Evolutionary conservation across 1,140 invertebrate genomes (phyloP), one percentile per base, ranked within the genome.

Genomic region (Zophobas morio): DNA sequence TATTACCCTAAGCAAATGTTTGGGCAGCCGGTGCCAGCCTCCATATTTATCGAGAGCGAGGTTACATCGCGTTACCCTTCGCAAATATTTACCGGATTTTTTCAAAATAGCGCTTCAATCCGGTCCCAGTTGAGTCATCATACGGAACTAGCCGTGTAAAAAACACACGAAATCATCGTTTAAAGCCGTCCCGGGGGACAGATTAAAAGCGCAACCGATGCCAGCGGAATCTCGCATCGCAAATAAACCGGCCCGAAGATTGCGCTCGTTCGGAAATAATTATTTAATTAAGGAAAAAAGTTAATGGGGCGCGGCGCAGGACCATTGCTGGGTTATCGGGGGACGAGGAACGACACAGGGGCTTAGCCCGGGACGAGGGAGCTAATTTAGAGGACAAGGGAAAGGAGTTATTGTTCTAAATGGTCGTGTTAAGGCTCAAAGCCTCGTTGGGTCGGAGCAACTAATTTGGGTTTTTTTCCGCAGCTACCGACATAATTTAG

Each of bases 1-100:
- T n/a, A 56, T 49, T 70, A 70, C 70, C 75, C 57, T 76, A 32
- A 32, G 66, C 63, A 76, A 76, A 76, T 76, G 70, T 76, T 76
- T 76, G 54, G 63, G 75, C 39, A 76, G 49, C 51, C 63, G 53
- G 63, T 70, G 70, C 42, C 66, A 33, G 42, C 49, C 37, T 76
- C 57, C 75, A 76, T 71, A 76, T 76, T 76, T 76, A 70, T 70
- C 49, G 49, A 60, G 42, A 63, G 37, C 40, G 20, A 36, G 36
- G 49, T 46, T 46, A 46, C 49, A 51, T 37, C 8, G 60, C 34
- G 6, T 76, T 35, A 6, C 75, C 32, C 63, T 42, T 42, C 39
- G 2, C 60, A 66, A 66, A 66, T 66, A 42, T 66, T 66, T 42
- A 33, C 60, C 36, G 8, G 20, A 36, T 66, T 66, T 66, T 66